These are phyloP conservation scores for Microctenopoma stevenorrisi DNA, from an alignment of 2,797 vertebrate species.

Conservation along the genomic window DNA sequence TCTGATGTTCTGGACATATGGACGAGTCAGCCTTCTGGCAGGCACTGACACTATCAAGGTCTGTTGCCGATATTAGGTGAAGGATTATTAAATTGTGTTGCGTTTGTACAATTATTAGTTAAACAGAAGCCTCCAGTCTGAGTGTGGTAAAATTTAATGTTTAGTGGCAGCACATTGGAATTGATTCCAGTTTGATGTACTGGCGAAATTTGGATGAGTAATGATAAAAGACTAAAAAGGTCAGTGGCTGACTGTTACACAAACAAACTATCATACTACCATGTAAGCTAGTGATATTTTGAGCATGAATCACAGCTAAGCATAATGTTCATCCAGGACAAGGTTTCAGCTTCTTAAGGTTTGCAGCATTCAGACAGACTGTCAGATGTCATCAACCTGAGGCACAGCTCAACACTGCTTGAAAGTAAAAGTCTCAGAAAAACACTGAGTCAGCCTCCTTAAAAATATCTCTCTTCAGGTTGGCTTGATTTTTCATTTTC, in stretches of 20 bases:
- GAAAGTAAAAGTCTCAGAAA: not conserved
- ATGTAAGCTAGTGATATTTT: not conserved
- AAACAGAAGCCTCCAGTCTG: constrained; percentile 21
- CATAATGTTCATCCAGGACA: not conserved
- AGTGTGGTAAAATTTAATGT: constrained; percentile 37
- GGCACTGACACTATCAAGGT: constrained; percentile 11
- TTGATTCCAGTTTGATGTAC: constrained; percentile 8
- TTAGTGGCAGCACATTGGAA: constrained; percentile 35
- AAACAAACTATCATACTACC: not conserved
- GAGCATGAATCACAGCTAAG: constrained; percentile 3
- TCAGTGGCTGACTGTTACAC: not conserved
- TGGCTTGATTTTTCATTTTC: not conserved
- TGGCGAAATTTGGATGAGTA: constrained; percentile 1
- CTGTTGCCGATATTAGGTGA: constrained; percentile 41
- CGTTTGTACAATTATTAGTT: constrained; percentile 53
- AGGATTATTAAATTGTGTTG: constrained; percentile 46
- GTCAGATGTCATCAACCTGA: not conserved
- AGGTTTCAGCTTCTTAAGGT: not conserved
- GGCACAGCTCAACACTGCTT: not conserved
- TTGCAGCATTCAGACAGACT: constrained; percentile 1
- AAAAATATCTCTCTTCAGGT: not conserved
- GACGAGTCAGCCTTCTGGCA: constrained; percentile 39
- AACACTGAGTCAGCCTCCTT: not conserved
- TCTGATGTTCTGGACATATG: constrained; percentile 38
- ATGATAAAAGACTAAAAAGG: constrained; percentile 1